Conservation (phyloP, 2,888 invertebrate genomes). For the Pollenia griseotomentosa region DNA sequence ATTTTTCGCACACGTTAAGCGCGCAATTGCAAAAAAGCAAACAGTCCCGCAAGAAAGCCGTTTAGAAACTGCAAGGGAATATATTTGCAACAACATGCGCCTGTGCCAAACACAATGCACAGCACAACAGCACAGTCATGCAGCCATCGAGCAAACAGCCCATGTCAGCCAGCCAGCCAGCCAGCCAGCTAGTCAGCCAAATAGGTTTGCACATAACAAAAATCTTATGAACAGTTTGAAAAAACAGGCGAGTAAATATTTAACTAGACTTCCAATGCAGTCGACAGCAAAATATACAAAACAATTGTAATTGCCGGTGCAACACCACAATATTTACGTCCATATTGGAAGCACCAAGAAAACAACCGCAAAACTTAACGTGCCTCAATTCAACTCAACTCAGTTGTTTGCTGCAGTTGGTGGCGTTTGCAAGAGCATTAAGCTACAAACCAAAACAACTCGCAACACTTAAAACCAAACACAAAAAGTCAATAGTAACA, state of each 20-base stretch:
- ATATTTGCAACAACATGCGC: slow-evolving; percentile 77
- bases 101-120: slow-evolving; percentile 72
- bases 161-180: slow-evolving; percentile 37
- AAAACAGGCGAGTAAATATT: slow-evolving; percentile 57
- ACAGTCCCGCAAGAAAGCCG: slow-evolving; percentile 84
- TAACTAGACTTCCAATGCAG: slow-evolving; percentile 70
- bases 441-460: slow-evolving; percentile 48
- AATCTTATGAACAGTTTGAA: slow-evolving; percentile 53
- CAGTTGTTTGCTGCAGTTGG: background rate
- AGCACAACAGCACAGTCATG: slow-evolving; percentile 37
- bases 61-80: slow-evolving; percentile 84
- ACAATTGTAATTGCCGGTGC: slow-evolving; percentile 78
- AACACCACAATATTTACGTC: slow-evolving; percentile 64
- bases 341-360: slow-evolving; percentile 45
- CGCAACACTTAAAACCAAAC: slow-evolving; percentile 26
- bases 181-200: slow-evolving; percentile 64
- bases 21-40: slow-evolving; percentile 81
- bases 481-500: slow-evolving; percentile 50
- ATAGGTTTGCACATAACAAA: slow-evolving; percentile 20
- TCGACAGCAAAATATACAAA: slow-evolving; percentile 51
- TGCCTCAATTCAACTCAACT: slow-evolving; percentile 26
- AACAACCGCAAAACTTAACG: slow-evolving; percentile 47
- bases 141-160: slow-evolving; percentile 23
- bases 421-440: slow-evolving; percentile 61
- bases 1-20: slow-evolving; percentile 76